Evolutionary conservation across 2,797 vertebrate genomes (phyloP).

Genomic region (Luscinia megarhynchos): DNA sequence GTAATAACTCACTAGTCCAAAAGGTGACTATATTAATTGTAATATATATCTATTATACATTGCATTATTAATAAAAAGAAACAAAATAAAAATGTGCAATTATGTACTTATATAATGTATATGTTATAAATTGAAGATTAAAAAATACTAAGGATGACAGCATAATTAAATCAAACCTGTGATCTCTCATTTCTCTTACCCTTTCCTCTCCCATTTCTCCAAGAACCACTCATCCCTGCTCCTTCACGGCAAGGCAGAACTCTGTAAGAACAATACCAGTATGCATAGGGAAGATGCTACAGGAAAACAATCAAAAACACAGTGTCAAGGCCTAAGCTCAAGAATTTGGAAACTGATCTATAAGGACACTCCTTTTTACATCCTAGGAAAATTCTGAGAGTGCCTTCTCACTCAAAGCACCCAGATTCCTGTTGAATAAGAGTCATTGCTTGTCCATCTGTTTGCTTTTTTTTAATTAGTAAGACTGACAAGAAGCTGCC

Average conservation of each 20-base stretch:
- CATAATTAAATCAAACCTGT: neutral
- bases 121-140: neutral
- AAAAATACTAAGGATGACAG: neutral
- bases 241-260: neutral
- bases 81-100: neutral
- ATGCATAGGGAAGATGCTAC: neutral
- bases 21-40: neutral
- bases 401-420: neutral
- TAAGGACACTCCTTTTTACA: neutral
- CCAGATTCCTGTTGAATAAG: constrained; percentile 40
- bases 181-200: neutral
- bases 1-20: neutral
- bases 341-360: neutral
- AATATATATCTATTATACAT: neutral
- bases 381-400: neutral
- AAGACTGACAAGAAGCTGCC: constrained; percentile 58
- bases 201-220: neutral
- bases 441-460: constrained; percentile 60
- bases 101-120: neutral
- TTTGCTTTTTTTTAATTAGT: constrained; percentile 62
- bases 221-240: neutral
- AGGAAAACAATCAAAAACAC: neutral
- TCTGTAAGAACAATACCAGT: neutral
- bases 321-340: neutral
- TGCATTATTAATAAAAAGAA: neutral